Percentiles rank a stretch among this genome's conserved stretches.
phyloP scores from a whole-genome alignment of 2,113 vertebrate genomes.

The Jaculus jaculus region DNA sequence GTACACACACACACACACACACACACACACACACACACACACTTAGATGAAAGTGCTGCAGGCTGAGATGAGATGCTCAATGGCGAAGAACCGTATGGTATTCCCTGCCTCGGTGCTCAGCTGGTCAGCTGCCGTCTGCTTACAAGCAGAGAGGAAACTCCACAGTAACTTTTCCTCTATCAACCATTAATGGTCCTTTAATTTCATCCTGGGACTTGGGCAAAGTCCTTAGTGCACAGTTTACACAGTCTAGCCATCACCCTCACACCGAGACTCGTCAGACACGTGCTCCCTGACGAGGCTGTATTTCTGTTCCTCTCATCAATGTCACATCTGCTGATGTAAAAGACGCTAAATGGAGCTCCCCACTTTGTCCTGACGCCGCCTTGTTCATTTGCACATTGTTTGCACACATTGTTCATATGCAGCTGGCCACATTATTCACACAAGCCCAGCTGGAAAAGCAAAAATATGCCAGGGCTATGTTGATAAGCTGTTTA shows the following conservation, averaged over 20 bases:
- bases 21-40: accelerated
- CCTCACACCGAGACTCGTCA: neutral
- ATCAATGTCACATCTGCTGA: neutral
- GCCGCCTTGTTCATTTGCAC: neutral
- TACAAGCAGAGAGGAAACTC: neutral
- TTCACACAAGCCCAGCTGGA: slow-evolving; percentile 58
- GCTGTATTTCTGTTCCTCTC: slow-evolving; percentile 9
- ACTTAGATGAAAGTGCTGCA: accelerated
- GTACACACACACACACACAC: accelerated
- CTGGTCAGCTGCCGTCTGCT: accelerated
- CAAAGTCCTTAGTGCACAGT: neutral
- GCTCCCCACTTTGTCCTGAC: neutral
- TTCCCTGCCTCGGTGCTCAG: accelerated
- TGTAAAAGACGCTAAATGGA: neutral
- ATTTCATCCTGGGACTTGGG: neutral
- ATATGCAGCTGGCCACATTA: neutral
- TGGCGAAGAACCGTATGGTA: accelerated
- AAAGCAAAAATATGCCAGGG: neutral
- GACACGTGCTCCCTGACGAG: accelerated
- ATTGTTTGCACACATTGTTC: slow-evolving; percentile 24
- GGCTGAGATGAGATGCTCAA: neutral
- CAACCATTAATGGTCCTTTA: accelerated
- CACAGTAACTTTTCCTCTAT: neutral
- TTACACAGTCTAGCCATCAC: neutral
- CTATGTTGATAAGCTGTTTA: neutral